Base-by-base conservation (phyloP, 2,888 invertebrate species). In the Lydus trimaculatus region DNA sequence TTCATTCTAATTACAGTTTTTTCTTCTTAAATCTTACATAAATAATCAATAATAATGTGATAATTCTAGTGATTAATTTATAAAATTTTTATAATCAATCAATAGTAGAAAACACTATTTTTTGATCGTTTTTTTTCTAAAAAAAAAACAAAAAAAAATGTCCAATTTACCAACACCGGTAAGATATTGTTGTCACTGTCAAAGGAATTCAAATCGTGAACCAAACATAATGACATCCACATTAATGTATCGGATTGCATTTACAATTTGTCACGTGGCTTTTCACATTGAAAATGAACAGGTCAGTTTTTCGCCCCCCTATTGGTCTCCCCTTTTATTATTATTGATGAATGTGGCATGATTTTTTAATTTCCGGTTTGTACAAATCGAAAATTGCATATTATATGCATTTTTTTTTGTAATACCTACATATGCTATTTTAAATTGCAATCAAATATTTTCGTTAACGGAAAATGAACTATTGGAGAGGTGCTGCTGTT, bases 181-280 rank as follows among this genome's bases (percentile, higher is more conserved):
- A 58, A 76, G 76, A 72, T 78, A n/a, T n/a, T n/a, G 74, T 67
- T 78, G 78, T 67, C 71, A 72, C 48, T 76, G 75, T 72, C 72
- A 72, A 43, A 72, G 64, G 48, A 70, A 86, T 87, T 82, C 84
- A 74, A 84, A 83, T 60, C 66, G 66, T n/a, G 66, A 64, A 28
- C 75, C 74, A 66, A 85, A 86, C 67, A 85, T 85, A 76, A 88
- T 90, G 61, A 89, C 90, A 13, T 88, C 88, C 74, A 88, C 89
- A 68, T 86, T 91, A 75, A 86, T 92, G 71, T 91, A 92, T 79
- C 88, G 91, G 67, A 88, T 93, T 39, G 92, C 92, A 48, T 92
- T 92, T 80, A 91, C 92, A 33, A 87, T 93, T 70, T 92, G 92
- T 92, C 90, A 92, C 76, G 91, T 91, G 65, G 91, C 92, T 58